Evolutionary conservation across 1,140 invertebrate genomes (phyloP).

Genomic region (Aphelenchoides besseyi): DNA sequence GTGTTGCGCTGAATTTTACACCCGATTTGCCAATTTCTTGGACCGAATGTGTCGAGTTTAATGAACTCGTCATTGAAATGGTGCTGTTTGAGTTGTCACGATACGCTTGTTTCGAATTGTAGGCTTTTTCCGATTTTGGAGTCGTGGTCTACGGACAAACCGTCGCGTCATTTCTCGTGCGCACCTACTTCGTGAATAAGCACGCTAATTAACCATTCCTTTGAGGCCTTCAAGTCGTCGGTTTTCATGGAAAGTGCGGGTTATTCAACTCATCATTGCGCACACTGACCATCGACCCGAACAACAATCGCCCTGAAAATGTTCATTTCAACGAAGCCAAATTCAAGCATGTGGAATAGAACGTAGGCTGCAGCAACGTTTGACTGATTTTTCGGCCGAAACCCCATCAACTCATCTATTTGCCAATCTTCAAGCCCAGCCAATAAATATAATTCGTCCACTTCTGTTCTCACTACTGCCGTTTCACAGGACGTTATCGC

Average conservation of each 20-base stretch:
- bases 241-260: neutral
- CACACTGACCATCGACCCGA: constrained; percentile 2
- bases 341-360: neutral
- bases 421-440: too few relatives aligned
- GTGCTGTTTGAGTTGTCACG: neutral
- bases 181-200: neutral
- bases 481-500: neutral
- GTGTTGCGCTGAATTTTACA: neutral
- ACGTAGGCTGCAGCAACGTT: neutral
- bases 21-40: neutral
- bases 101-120: too few relatives aligned
- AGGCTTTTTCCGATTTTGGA: neutral
- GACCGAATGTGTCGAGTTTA: neutral
- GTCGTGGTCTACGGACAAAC: neutral
- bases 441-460: too few relatives aligned
- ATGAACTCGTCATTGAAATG: neutral
- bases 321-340: neutral
- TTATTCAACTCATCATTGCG: neutral
- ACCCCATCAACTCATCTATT: neutral
- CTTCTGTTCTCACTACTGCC: constrained; percentile 2
- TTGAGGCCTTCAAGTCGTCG: neutral
- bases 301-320: neutral
- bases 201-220: neutral
- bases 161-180: neutral
- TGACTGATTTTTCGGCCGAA: neutral